These are phyloP conservation scores for Atta cephalotes DNA, from an alignment of 1,140 invertebrate genomes.

Conservation along the genomic window DNA sequence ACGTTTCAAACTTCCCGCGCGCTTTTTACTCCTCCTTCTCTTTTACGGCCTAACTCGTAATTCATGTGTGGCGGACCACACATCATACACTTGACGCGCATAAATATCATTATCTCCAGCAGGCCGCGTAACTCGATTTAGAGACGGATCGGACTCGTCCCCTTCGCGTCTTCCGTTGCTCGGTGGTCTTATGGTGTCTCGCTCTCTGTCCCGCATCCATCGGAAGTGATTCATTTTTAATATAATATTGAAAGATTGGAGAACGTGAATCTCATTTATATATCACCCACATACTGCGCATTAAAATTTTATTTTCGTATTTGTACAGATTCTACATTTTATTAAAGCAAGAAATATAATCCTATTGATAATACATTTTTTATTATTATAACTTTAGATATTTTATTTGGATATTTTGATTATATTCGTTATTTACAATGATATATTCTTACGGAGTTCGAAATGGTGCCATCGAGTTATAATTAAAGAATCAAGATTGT, in stretches of 20 bases:
- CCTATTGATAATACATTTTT: not conserved
- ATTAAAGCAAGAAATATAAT: slow-evolving; percentile 12
- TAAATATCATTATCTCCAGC: slow-evolving; percentile 80
- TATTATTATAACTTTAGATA: not conserved
- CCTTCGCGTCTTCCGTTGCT: slow-evolving; percentile 8
- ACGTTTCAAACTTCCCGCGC: slow-evolving; percentile 60
- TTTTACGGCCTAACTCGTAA: slow-evolving; percentile 60
- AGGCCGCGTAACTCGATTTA: slow-evolving; percentile 76
- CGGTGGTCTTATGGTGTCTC: not conserved
- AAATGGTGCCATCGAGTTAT: slow-evolving; percentile 4
- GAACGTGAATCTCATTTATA: not conserved
- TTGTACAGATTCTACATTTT: not conserved
- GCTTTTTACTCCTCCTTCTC: slow-evolving; percentile 52
- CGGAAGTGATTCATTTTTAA: slow-evolving; percentile 29
- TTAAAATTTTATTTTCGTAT: slow-evolving; percentile 4
- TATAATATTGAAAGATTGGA: slow-evolving; percentile 10
- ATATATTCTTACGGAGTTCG: not conserved
- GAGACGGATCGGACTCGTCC: slow-evolving; percentile 61
- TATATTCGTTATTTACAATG: not conserved
- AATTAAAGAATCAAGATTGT: slow-evolving; percentile 49
- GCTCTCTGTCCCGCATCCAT: not conserved
- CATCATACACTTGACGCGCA: slow-evolving; percentile 76
- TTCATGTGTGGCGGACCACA: slow-evolving; percentile 68
- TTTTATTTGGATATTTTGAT: not conserved
- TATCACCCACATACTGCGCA: not conserved